Evolutionary conservation across 2,888 invertebrate species (phyloP), one percentile per base, ranked within the genome.

Genomic region (Polietes domitor): DNA sequence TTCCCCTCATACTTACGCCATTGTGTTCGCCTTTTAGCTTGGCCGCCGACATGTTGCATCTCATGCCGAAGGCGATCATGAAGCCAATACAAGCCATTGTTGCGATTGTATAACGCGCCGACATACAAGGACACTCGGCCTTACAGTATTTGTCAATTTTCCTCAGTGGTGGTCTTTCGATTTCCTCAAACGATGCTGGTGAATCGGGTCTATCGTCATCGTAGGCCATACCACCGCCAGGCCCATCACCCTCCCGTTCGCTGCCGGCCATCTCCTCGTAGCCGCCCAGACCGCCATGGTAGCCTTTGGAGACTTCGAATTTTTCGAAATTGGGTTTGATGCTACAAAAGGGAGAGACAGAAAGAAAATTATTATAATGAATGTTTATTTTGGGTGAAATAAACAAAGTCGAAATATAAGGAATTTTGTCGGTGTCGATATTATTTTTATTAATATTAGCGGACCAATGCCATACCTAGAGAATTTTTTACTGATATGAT

Each of bases 31-130:
- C 94, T 91, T 96, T 96, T 80, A 98, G 94, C 92, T 98, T 98
- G 65, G 99, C 99, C 93, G 99, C 98, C 76, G 99, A 98, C 97
- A 99, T 97, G 93, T 99, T 99, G 93, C 98, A 99, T 80, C 99
- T 95, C 96, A 99, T 99, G 19, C 99, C 99, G 90, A 98, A 98
- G 92, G 97, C 97, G 90, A 98, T 98, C 92, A 98, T 95, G 93
- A 98, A 98, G 77, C 98, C 97, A 89, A 97, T 91, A 91, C 97
- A 97, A 19, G 97, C 97, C 90, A 98, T 94, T 85, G 97, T 92
- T 76, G 97, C 97, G 85, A 97, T 96, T 15, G 98, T 98, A 92
- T 96, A 97, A 86, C 98, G 95, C 90, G 97, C 97, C 74, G 92
- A 91, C 88, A 98, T 93, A 91, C 97, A 97, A 0, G 97, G 97